phyloP scores from a whole-genome alignment of 2,113 vertebrate species.

The Rhabdomys dilectus region DNA sequence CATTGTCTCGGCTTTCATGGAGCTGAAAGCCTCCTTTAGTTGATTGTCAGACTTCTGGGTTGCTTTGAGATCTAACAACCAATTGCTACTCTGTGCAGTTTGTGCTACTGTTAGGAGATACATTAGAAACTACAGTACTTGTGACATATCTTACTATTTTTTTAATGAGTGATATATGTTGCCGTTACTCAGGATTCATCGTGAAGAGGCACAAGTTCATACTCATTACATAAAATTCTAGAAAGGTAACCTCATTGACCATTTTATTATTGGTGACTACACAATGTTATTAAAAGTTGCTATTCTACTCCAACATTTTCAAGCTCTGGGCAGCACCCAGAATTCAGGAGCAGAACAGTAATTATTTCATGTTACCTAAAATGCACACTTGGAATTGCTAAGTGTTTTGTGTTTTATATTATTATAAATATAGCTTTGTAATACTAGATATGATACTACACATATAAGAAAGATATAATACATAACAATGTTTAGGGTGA shows the following conservation, averaged over 20 bases:
- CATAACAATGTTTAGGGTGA: background rate
- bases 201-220: background rate
- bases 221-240: background rate
- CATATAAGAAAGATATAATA: background rate
- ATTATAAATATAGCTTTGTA: background rate
- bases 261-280: background rate
- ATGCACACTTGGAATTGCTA: background rate
- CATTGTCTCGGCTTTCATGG: background rate
- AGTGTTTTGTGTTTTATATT: background rate
- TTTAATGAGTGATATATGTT: background rate
- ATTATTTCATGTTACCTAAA: background rate
- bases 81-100: background rate
- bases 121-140: background rate
- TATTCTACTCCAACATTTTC: background rate
- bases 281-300: background rate
- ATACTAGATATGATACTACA: background rate
- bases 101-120: background rate
- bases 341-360: background rate
- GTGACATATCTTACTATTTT: background rate
- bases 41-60: background rate
- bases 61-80: rapidly evolving
- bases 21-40: background rate
- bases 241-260: background rate
- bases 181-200: background rate
- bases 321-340: background rate